Conservation (phyloP, 2,797 vertebrate genomes). For the Microctenopoma lineatum region DNA sequence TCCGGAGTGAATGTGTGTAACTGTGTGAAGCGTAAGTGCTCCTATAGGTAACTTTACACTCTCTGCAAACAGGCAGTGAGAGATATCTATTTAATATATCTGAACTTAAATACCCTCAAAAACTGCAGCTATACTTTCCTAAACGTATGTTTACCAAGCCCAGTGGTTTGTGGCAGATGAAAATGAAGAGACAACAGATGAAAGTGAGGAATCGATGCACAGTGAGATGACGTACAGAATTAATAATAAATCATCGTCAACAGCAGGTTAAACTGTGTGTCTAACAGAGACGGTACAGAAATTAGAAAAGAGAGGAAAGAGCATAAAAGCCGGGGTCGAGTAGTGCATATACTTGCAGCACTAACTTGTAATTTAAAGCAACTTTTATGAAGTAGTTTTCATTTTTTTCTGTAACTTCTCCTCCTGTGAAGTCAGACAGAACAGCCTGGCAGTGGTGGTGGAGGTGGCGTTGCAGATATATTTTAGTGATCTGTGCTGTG, state of each 20-base stretch:
- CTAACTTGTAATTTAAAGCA: not conserved
- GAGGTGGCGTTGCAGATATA: too few relatives aligned
- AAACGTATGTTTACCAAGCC: not conserved
- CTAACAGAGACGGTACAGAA: too few relatives aligned
- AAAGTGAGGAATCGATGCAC: not conserved
- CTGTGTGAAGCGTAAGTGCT: constrained; percentile 3
- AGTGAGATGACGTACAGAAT: too few relatives aligned
- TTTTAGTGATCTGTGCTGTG: too few relatives aligned
- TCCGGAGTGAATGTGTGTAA: constrained; percentile 23
- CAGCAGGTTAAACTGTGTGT: too few relatives aligned
- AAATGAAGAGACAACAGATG: not conserved
- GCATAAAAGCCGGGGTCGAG: not conserved
- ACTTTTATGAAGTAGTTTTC: too few relatives aligned
- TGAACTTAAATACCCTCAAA: not conserved
- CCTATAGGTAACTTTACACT: not conserved
- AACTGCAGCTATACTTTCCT: not conserved
- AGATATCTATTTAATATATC: constrained; percentile 2
- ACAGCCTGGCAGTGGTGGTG: too few relatives aligned
- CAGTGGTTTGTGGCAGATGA: not conserved
- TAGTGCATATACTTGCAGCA: not conserved
- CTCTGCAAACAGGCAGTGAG: not conserved
- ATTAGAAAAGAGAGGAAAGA: not conserved
- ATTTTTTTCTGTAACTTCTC: too few relatives aligned
- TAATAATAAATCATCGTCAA: too few relatives aligned
- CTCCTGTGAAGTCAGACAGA: too few relatives aligned